phyloP scores from a whole-genome alignment of 2,888 invertebrate genomes.

The Pteria penguin region DNA sequence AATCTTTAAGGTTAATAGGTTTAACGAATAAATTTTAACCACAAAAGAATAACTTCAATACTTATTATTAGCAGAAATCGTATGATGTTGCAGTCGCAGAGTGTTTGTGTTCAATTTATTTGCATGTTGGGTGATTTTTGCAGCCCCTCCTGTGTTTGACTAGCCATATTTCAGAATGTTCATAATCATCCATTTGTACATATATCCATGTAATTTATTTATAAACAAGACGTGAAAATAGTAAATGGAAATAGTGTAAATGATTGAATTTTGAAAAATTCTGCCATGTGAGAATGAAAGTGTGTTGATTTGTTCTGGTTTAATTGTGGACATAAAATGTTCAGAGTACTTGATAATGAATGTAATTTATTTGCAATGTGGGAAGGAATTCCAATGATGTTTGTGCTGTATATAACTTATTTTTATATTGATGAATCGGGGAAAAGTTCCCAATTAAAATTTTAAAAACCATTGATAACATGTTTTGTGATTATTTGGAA shows the following conservation, averaged over 20 bases:
- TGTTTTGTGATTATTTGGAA: too few species aligned
- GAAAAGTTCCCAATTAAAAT: not conserved
- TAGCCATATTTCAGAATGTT: too few species aligned
- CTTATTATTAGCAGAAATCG: too few species aligned
- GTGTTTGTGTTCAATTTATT: too few species aligned
- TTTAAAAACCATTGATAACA: too few species aligned
- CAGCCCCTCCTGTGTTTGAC: too few species aligned
- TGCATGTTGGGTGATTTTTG: too few species aligned
- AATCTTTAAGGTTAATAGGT: too few species aligned
- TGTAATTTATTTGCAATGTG: slow-evolving; percentile 34
- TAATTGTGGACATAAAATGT: not conserved
- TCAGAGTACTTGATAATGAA: not conserved
- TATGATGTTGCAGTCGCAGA: too few species aligned
- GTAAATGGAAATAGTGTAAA: not conserved
- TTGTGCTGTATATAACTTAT: slow-evolving; percentile 42
- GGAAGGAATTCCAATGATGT: slow-evolving; percentile 15
- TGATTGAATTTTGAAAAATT: not conserved
- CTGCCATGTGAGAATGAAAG: slow-evolving; percentile 11
- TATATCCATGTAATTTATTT: slow-evolving; percentile 6
- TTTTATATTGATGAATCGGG: slow-evolving; percentile 29
- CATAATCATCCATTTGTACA: slow-evolving; percentile 13
- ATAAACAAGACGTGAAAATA: not conserved
- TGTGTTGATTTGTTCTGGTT: not conserved
- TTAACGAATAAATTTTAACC: too few species aligned
- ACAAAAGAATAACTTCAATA: too few species aligned